Conservation (phyloP, 2,888 invertebrate genomes). For the Lasioglossum leucozonium region DNA sequence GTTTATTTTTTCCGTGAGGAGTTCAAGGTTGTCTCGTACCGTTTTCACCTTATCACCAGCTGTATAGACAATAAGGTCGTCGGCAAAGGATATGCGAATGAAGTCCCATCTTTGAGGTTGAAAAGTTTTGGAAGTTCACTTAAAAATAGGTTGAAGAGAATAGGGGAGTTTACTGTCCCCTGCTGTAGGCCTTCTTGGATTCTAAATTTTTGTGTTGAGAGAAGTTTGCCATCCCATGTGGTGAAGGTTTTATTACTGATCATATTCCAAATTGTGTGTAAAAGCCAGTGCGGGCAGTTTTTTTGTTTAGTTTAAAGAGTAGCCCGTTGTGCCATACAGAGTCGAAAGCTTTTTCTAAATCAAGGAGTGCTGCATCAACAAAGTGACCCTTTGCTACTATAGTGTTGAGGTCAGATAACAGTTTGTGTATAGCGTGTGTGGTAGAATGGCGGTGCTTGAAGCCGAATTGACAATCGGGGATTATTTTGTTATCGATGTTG, state of each 20-base stretch:
- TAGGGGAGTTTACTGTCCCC: background rate
- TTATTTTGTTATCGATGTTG: too few species aligned
- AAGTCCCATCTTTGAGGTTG: too few species aligned
- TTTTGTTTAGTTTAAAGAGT: constrained; percentile 39
- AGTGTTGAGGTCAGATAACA: too few species aligned
- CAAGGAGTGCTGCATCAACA: background rate
- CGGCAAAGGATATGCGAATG: background rate
- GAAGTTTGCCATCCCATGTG: too few species aligned
- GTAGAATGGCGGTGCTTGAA: too few species aligned
- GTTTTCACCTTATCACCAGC: too few species aligned
- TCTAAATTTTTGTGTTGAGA: background rate
- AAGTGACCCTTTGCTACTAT: too few species aligned
- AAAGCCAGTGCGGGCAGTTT: constrained; percentile 21
- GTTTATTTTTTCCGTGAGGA: too few species aligned
- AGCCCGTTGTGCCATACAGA: constrained; percentile 49
- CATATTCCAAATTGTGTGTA: constrained; percentile 45
- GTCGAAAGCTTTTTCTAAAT: constrained; percentile 33
- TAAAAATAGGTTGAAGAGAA: background rate
- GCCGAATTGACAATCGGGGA: too few species aligned
- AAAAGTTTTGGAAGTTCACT: background rate
- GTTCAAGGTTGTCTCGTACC: too few species aligned
- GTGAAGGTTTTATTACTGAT: constrained; percentile 32
- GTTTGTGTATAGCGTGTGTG: too few species aligned
- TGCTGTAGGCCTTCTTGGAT: background rate
- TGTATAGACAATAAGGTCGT: background rate